Base-by-base conservation (phyloP, 2,797 vertebrate genomes). In the Otolemur crassicaudatus region DNA sequence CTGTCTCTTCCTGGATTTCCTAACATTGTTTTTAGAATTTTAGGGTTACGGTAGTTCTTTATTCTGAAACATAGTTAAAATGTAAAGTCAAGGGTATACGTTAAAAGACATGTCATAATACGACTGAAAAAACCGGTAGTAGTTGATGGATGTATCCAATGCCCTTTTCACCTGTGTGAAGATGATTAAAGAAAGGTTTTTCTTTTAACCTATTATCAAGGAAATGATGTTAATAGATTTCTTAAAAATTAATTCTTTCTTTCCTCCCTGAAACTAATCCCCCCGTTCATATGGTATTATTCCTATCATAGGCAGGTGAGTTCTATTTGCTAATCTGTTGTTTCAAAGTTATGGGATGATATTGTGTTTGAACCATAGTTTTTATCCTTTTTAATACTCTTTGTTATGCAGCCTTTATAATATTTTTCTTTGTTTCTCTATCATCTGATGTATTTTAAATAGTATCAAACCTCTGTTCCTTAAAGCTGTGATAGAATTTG, bases 201-300 rank as follows among this genome's bases (percentile, higher is more conserved):
- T 58, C 76, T 87, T 95, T 87, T 86, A 37, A 49, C 3, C 31
- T 90, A 69, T 95, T 91, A 84, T 85, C 95, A 91, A 63, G 84
- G 37, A 91, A 95, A 94, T 79, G 5, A 73, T 94, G 65, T 63
- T 85, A 86, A 88, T 37, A 94, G 11, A 63, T 43, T 93, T 86
- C 25, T 80, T 93, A 89, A 93, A 95, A 95, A 69, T 89, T 82
- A 88, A 88, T 56, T 83, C 11, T 61, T 91, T 83, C 46, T 56
- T 93, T 93, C 22, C 81, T 77, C 92, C 17, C 31, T 93, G 72
- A 94, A 86, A 93, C 88, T 67, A 94, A 86, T 94, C 94, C 25
- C 5, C 16, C 4, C 76, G 80, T 29, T 92, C 73, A 72, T 94
- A 27, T 4, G 22, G 7, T 76, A 76, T 79, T 87, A 82, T 65